Evolutionary conservation across 2,797 vertebrate species (phyloP), one percentile per base, ranked within the genome.

Genomic region (Hemibagrus guttatus): DNA sequence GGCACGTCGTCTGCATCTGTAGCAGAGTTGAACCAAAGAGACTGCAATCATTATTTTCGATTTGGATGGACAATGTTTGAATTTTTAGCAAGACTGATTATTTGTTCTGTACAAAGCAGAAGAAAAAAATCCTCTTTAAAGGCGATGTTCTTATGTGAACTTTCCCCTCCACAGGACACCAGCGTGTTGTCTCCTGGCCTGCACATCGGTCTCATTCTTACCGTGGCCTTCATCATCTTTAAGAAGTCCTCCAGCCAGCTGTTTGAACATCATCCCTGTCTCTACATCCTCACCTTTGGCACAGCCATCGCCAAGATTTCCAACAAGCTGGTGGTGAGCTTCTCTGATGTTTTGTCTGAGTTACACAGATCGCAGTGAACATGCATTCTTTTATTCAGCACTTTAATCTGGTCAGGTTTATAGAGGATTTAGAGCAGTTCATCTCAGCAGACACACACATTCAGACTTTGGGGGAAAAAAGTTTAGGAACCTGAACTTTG

Each of bases 211-310:
- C 94, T 99, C 76, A 94, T 98, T 91, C 95, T 99, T 86, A 93
- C 95, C 2, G 79, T 99, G 93, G 98, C 97, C 88, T 92, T 97
- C 95, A 96, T 98, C 93, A 99, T 99, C 91, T 99, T 97, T 93
- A 98, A 99, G 92, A 99, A 99, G 93, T 99, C 98, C 23, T 94
- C 97, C 91, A 97, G 95, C 84, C 94, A 95, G 84, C 92, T 99
- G 81, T 99, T 99, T 89, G 96, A 98, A 94, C 94, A 95, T 58
- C 97, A 99, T 91, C 96, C 98, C 88, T 98, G 97, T 90, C 95
- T 99, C 12, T 99, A 99, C 91, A 93, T 97, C 81, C 93, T 99
- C 88, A 93, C 97, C 83, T 99, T 99, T 85, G 98, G 98, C 90
- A 95, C 97, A 93, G 98, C 97, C 90, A 95, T 96, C 90, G 92